These are phyloP conservation scores for Pyrochroa serraticornis DNA, from an alignment of 2,888 invertebrate genomes.

Conservation along the genomic window DNA sequence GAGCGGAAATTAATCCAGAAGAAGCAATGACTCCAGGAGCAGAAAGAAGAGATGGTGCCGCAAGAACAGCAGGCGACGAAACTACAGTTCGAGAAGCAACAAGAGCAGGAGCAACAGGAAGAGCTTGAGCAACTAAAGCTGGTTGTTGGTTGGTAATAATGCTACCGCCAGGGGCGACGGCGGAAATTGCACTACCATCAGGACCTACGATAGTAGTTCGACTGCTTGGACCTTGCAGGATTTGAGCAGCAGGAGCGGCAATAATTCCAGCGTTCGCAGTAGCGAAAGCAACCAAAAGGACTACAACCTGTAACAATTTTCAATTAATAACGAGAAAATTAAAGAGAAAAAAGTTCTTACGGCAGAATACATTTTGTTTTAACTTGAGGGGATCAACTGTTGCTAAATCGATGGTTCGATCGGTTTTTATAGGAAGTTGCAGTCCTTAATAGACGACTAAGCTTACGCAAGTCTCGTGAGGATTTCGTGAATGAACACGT, in stretches of 20 bases:
- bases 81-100: conserved; percentile 23
- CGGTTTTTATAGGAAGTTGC: too few species aligned
- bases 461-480: too few species aligned
- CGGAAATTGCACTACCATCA: conserved; percentile 42
- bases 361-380: too few species aligned
- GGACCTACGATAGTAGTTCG: conserved; percentile 43
- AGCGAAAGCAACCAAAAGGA: conserved; percentile 27
- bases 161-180: conserved; percentile 44
- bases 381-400: too few species aligned
- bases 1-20: neutral
- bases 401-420: too few species aligned
- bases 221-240: conserved; percentile 46
- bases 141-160: conserved; percentile 36
- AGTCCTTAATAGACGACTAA: too few species aligned
- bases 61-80: conserved; percentile 31
- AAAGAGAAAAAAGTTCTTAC: too few species aligned
- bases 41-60: neutral
- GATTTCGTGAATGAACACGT: too few species aligned
- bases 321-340: too few species aligned
- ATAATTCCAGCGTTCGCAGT: conserved; percentile 29
- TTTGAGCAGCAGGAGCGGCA: conserved; percentile 36
- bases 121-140: too few species aligned
- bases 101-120: conserved; percentile 31
- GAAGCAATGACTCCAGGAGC: neutral
- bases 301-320: too few species aligned